Base-by-base conservation (phyloP, 2,888 invertebrate species). In the Eurytoma californica region DNA sequence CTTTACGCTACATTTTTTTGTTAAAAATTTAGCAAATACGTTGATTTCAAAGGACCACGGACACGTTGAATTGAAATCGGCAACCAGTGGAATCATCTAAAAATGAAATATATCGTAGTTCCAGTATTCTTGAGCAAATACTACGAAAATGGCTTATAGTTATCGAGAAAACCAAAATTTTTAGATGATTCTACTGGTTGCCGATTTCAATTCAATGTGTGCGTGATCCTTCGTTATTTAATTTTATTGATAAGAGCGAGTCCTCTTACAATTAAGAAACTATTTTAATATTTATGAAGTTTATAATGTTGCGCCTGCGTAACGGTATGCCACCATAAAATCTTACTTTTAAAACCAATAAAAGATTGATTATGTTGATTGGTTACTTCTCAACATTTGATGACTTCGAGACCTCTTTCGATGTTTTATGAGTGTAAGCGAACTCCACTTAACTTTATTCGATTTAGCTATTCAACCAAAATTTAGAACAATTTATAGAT, bases 341-440 rank as follows among this genome's bases (percentile, higher is more conserved):
- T n/a, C 18, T 58, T 1, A 58, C 53, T 72, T 72, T 39, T 72
- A 72, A 66, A 47, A n/a, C n/a, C 60, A 39, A 67, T 77, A 66
- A 77, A 77, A 72, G 49, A 66, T 58, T 49, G 69, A n/a, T 58
- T 65, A 57, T 20, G 70, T 16, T 66, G 66, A 77, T 77, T 70
- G 77, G 39, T 60, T 53, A 12, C 49, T 39, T 63, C 24, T 55
- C 66, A 77, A 72, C 7, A 60, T 57, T 77, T 66, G 51, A 70
- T 58, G 77, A 28, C 70, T 70, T 28, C n/a, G 49, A 58, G 28
- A 30, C 51, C 53, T 60, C 60, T 75, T 60, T 20, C 16, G 58
- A 30, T 58, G n/a, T 51, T 77, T 77, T 58, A 72, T 51, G 30
- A 58, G 51, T 53, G 58, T 47, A n/a, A 7, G 39, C 47, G 53